Evolutionary conservation across 2,888 invertebrate genomes (phyloP), one percentile per base, ranked within the genome.

Genomic region (Pachymerium ferrugineum): DNA sequence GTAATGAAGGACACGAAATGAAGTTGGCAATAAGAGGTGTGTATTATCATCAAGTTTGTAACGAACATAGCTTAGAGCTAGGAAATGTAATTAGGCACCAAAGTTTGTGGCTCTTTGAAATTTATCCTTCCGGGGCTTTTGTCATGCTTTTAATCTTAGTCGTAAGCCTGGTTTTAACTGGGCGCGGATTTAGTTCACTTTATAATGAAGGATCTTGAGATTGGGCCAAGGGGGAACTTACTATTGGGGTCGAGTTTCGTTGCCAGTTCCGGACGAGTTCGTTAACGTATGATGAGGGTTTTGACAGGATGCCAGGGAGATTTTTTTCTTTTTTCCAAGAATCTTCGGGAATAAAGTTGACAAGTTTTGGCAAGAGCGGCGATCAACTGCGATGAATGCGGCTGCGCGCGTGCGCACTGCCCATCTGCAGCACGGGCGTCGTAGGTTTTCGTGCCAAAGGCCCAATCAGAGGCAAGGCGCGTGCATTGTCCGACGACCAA

Each of bases 251-350:
- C 25, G 25, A 25, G 28, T 62, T 14, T 62, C 19, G 16, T 16
- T 22, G 16, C 47, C 6, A 54, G 47, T 54, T 54, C 47, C 47
- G 47, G 47, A 54, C 28, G 62, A 14, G 12, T 28, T 62, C 25
- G 62, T n/a, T n/a, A n/a, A n/a, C n/a, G n/a, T n/a, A 28, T 28
- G 62, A 19, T 62, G 62, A n/a, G 70, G 70, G 35, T 33, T 70
- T 35, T 70, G 70, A 70, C 70, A 33, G 70, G 70, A 70, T 70
- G 70, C 70, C 70, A 33, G 70, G 70, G 70, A 70, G 19, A n/a
- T n/a, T n/a, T n/a, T n/a, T n/a, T n/a, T n/a, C n/a, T n/a, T n/a
- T 6, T 70, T 73, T 73, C 73, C 73, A 68, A 67, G 73, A 73
- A 73, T 42, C 38, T 67, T 73, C 68, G 73, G 30, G 19, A 73